Percentiles rank a stretch among this genome's conserved stretches.
These are phyloP conservation scores for Monochamus saltuarius DNA, from an alignment of 1,140 invertebrate genomes.

Conservation along the genomic window DNA sequence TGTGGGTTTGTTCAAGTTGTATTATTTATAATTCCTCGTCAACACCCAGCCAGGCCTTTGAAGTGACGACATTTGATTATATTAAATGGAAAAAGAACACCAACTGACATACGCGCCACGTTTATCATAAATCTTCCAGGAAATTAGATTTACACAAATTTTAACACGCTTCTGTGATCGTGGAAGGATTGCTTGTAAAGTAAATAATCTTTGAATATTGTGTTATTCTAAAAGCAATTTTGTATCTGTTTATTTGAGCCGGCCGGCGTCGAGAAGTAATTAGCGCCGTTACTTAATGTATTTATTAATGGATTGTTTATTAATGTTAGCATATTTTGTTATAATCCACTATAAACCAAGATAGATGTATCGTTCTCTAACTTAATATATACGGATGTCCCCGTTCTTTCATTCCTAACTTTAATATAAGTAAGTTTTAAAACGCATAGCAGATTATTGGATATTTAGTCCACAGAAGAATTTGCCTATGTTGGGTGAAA, in stretches of 20 bases:
- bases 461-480: too few species aligned
- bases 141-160: conserved; percentile 40
- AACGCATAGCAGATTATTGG: too few species aligned
- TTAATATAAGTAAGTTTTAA: too few species aligned
- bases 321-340: conserved; percentile 42
- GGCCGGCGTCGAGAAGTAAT: conserved; percentile 40
- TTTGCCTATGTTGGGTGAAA: too few species aligned
- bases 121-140: conserved; percentile 37
- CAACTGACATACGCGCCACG: conserved; percentile 29
- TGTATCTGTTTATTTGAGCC: conserved; percentile 41
- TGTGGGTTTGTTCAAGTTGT: conserved; percentile 12
- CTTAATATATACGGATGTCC: not conserved
- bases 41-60: conserved; percentile 13
- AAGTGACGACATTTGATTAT: conserved; percentile 32
- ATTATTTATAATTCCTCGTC: conserved; percentile 15
- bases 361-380: conserved; percentile 20
- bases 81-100: conserved; percentile 26
- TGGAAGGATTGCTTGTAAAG: conserved; percentile 26
- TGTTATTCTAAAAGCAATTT: conserved; percentile 35
- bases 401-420: too few species aligned
- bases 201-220: conserved; percentile 41
- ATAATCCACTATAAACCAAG: conserved; percentile 33
- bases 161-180: conserved; percentile 30
- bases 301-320: conserved; percentile 47
- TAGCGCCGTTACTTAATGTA: conserved; percentile 39